phyloP scores from a whole-genome alignment of 2,797 vertebrate species.

The Triplophysa bombifrons region DNA sequence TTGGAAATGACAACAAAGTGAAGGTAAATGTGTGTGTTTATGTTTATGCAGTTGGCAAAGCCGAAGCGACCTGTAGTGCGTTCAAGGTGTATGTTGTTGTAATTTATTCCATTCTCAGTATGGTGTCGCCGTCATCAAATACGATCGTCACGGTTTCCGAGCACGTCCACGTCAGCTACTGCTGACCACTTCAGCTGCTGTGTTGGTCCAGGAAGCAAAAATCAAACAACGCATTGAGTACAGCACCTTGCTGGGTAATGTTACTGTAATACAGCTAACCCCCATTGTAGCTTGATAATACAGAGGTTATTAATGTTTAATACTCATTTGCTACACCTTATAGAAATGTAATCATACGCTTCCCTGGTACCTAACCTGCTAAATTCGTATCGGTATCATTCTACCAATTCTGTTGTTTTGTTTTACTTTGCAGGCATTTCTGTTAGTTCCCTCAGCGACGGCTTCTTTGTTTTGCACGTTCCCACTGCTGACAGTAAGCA shows the following conservation, averaged over 20 bases:
- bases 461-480: conserved; percentile 90
- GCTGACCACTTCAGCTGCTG: conserved; percentile 79
- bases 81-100: background rate
- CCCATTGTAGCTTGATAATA: conserved; percentile 12
- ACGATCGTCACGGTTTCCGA: conserved; percentile 93
- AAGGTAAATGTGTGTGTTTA: conserved; percentile 79
- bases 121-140: conserved; percentile 89
- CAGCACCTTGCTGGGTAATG: conserved; percentile 82
- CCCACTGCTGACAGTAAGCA: conserved; percentile 91
- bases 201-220: conserved; percentile 88
- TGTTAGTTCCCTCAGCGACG: conserved; percentile 91
- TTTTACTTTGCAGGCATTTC: conserved; percentile 85
- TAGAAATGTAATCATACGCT: conserved; percentile 30
- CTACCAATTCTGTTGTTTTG: background rate
- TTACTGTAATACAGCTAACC: conserved; percentile 38
- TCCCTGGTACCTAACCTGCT: background rate
- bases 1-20: conserved; percentile 87
- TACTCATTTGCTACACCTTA: background rate
- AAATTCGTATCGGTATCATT: no score
- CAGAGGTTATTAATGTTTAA: background rate
- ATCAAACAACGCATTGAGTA: conserved; percentile 94
- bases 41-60: background rate
- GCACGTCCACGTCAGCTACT: conserved; percentile 89
- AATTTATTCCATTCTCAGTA: conserved; percentile 76
- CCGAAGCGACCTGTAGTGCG: background rate